Evolutionary conservation across 1,140 invertebrate species (phyloP).

Genomic region (Diuraphis noxia): DNA sequence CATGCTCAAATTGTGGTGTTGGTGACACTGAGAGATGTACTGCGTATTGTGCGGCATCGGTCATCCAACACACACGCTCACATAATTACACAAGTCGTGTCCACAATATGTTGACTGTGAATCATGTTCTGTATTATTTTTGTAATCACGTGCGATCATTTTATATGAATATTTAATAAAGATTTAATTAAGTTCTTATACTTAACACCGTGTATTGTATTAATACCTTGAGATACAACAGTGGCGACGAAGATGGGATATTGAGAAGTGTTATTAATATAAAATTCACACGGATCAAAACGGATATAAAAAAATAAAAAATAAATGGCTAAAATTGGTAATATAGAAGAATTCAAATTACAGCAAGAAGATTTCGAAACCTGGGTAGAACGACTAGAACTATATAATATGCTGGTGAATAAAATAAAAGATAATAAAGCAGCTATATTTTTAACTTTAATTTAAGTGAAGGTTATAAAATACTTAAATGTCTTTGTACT

Average conservation of each 20-base stretch:
- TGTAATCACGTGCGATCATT: too few relatives aligned
- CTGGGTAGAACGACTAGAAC: not conserved
- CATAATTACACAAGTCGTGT: too few relatives aligned
- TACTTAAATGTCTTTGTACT: conserved; percentile 4
- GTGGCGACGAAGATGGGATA: conserved; percentile 2
- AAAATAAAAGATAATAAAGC: conserved; percentile 28
- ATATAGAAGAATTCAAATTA: conserved; percentile 35
- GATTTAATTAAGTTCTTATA: too few relatives aligned
- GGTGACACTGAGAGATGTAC: too few relatives aligned
- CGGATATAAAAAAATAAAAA: not conserved
- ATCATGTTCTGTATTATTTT: too few relatives aligned
- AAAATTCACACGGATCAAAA: not conserved
- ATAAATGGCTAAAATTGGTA: conserved; percentile 13
- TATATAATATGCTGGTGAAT: conserved; percentile 27
- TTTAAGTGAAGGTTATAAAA: conserved; percentile 37
- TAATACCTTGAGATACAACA: not conserved
- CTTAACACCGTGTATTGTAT: too few relatives aligned
- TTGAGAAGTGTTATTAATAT: not conserved
- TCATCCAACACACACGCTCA: too few relatives aligned
- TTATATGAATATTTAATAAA: too few relatives aligned
- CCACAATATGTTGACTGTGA: too few relatives aligned
- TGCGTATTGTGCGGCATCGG: too few relatives aligned
- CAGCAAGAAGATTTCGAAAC: conserved; percentile 11
- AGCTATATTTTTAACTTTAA: conserved; percentile 4
- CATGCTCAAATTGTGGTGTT: too few relatives aligned